Conservation (phyloP, 2,113 vertebrate species). For the Spheniscus mendiculus region DNA sequence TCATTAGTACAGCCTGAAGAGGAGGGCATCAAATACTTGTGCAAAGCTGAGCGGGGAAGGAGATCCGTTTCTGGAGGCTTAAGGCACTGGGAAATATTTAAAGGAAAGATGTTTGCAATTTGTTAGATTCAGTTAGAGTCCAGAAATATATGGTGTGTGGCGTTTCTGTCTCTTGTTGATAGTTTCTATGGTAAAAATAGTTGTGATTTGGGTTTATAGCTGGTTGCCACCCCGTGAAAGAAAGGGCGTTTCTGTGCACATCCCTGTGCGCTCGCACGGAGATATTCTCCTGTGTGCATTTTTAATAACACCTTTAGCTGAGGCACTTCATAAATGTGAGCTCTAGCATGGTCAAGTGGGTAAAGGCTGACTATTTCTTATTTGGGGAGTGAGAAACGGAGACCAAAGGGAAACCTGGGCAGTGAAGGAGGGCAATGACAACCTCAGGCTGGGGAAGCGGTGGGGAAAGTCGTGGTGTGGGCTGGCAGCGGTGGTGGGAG, state of each 20-base stretch:
- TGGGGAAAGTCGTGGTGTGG: neutral
- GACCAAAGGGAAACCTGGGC: neutral
- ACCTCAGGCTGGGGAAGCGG: neutral
- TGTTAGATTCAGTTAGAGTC: neutral
- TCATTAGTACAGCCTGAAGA: neutral
- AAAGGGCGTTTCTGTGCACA: neutral
- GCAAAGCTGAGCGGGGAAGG: neutral
- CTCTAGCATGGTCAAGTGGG: neutral
- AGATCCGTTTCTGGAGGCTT: neutral
- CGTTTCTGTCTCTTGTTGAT: neutral
- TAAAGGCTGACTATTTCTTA: neutral
- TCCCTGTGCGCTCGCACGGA: fast-evolving
- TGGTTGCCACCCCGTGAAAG: neutral
- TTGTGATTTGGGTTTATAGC: neutral
- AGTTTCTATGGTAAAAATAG: neutral
- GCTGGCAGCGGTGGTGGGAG: neutral
- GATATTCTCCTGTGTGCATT: neutral
- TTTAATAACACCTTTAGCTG: neutral
- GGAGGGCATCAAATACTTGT: neutral
- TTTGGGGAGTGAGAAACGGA: neutral
- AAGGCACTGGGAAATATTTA: neutral
- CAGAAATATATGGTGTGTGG: neutral
- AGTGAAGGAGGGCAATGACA: neutral
- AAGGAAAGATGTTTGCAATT: neutral
- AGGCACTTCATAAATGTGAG: neutral